These are phyloP conservation scores for Stenodera caucasica DNA, from an alignment of 2,888 invertebrate species.

Conservation along the genomic window DNA sequence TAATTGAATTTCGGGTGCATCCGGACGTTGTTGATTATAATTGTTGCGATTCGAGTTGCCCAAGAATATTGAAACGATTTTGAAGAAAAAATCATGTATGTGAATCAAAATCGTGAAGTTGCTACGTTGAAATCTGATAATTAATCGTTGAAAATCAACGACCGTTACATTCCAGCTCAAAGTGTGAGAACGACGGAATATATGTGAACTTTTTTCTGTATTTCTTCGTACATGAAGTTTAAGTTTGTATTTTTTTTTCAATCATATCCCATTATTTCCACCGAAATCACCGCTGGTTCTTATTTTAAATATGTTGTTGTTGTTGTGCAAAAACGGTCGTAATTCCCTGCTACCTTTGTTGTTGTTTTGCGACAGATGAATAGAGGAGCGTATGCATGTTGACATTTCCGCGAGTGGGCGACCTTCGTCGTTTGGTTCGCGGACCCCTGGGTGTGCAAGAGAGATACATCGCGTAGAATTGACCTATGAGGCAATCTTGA, in stretches of 20 bases:
- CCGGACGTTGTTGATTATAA: no score
- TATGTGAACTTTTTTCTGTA: not conserved
- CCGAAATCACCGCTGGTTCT: not conserved
- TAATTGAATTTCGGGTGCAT: constrained; percentile 19
- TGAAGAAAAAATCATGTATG: constrained; percentile 3
- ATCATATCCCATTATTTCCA: not conserved
- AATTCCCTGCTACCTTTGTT: constrained; percentile 4
- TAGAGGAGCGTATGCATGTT: constrained; percentile 28
- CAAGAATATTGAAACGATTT: not conserved
- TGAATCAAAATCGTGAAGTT: constrained; percentile 8
- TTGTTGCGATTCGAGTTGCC: not conserved
- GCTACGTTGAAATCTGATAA: constrained; percentile 11
- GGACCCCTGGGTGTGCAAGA: constrained; percentile 29
- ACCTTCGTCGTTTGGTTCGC: constrained; percentile 36
- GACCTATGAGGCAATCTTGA: constrained; percentile 42
- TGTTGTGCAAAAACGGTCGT: not conserved
- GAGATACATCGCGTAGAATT: constrained; percentile 37
- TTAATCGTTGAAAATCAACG: constrained; percentile 10
- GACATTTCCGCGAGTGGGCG: constrained; percentile 42
- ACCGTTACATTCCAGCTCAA: constrained; percentile 9
- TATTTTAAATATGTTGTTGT: not conserved
- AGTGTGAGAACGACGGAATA: constrained; percentile 9
- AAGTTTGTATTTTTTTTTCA: not conserved
- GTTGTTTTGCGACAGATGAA: constrained; percentile 31
- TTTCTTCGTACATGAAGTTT: no score